Conservation (phyloP, 2,113 vertebrate species). For the Platysternon megacephalum region DNA sequence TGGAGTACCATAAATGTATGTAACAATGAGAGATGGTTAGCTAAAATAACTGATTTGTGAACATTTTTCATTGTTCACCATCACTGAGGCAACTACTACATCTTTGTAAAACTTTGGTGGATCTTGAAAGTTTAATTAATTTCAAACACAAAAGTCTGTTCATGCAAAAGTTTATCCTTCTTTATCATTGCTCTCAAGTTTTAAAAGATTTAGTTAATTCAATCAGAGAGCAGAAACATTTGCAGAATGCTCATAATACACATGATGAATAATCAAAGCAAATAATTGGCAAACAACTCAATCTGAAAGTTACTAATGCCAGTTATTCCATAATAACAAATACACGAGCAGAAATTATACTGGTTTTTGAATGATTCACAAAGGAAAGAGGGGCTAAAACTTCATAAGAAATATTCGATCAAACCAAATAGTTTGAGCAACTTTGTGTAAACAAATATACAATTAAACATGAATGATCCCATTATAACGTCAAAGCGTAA, state of each 20-base stretch:
- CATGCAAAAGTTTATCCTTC: not conserved
- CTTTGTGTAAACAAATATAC: not conserved
- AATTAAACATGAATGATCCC: not conserved
- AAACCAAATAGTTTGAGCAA: not conserved
- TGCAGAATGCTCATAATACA: not conserved
- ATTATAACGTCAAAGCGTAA: not conserved
- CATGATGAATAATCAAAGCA: not conserved
- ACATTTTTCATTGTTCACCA: not conserved
- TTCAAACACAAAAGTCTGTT: not conserved
- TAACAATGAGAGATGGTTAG: not conserved
- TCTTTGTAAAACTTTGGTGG: not conserved
- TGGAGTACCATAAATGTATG: not conserved
- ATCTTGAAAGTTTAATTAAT: not conserved
- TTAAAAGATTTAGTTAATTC: not conserved
- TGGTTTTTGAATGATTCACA: not conserved
- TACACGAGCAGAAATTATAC: not conserved
- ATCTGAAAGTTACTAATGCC: not conserved
- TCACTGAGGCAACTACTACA: not conserved
- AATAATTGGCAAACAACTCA: not conserved
- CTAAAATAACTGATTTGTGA: rapidly evolving
- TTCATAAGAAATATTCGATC: not conserved
- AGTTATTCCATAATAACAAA: not conserved
- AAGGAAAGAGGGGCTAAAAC: not conserved
- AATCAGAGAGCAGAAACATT: not conserved
- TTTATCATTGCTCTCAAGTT: not conserved